Conservation (phyloP, 2,797 vertebrate species). For the Simalia tracyae region DNA sequence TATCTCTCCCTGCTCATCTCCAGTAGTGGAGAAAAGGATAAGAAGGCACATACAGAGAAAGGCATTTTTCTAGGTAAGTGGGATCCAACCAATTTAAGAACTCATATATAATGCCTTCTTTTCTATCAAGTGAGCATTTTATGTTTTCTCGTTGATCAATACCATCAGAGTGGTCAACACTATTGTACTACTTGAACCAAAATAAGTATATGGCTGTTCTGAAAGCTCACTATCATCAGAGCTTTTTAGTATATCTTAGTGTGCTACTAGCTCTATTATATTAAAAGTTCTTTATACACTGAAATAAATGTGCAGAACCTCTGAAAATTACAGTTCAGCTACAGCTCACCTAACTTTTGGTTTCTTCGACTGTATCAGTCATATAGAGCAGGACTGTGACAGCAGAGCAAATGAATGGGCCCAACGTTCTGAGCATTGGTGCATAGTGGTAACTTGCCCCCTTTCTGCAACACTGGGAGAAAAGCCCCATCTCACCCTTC, state of each 20-base stretch:
- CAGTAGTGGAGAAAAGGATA: not conserved
- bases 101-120: constrained; percentile 19
- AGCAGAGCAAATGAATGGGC: not conserved
- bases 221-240: not conserved
- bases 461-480: not conserved
- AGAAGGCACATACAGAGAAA: not conserved
- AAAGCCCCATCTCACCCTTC: not conserved
- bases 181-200: not conserved
- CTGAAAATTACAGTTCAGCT: not conserved
- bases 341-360: not conserved
- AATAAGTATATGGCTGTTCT: not conserved
- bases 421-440: not conserved
- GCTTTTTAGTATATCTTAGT: not conserved
- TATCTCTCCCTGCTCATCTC: not conserved
- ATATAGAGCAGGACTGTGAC: not conserved
- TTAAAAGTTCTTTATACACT: not conserved
- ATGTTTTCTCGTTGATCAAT: not conserved
- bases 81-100: not conserved
- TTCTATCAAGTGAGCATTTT: constrained; percentile 19
- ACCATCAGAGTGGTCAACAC: not conserved
- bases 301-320: not conserved
- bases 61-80: not conserved
- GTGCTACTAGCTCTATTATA: not conserved
- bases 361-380: not conserved
- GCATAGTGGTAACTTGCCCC: not conserved